Evolutionary conservation across 1,140 invertebrate species (phyloP), one percentile per base, ranked within the genome.

Genomic region (Radopholus similis): DNA sequence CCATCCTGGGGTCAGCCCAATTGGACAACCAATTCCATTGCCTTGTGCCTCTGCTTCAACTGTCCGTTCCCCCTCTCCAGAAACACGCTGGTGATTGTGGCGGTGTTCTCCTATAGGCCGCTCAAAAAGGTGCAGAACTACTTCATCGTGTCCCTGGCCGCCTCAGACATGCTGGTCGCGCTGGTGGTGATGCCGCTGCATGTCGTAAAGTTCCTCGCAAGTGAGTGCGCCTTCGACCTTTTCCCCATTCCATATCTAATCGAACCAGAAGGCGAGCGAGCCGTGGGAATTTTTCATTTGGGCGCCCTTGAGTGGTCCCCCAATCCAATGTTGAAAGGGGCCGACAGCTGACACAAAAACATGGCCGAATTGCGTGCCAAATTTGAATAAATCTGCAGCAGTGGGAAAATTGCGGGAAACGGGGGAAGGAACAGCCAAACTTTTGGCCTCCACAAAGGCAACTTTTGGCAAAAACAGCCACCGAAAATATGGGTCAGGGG

Each of bases 121-220:
- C 85, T 98, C n/a, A 87, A 93, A 62, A 95, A 93, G 66, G 93
- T 97, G 1, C 94, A 96, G 77, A 98, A 97, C 85, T 97, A 95
- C 84, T 95, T 97, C 83, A 92, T 97, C 72, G 93, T 97, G 0
- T 96, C 93, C 6, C 84, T 98, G 62, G 95, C 95, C 0, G 91
- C 95, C n/a, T 93, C 94, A 0, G 95, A 98, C 83, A 86, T 97
- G n/a, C 91, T 92, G 8, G 93, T 98, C 0, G 95, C 94, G 0
- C 88, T 95, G 53, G 85, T 97, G 18, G 95, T 98, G 23, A 89
- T 97, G 86, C 95, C 95, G 11, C 89, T 98, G 75, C 95, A 95
- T 83, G 90, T 98, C 5, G 90, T 90, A 53, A 92, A 95, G 80
- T 90, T 91, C 3, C 88, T 96, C 47, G 86, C 93, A 21, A 80